Evolutionary conservation across 2,113 vertebrate genomes (phyloP).

Genomic region (Triplophysa siluroides): DNA sequence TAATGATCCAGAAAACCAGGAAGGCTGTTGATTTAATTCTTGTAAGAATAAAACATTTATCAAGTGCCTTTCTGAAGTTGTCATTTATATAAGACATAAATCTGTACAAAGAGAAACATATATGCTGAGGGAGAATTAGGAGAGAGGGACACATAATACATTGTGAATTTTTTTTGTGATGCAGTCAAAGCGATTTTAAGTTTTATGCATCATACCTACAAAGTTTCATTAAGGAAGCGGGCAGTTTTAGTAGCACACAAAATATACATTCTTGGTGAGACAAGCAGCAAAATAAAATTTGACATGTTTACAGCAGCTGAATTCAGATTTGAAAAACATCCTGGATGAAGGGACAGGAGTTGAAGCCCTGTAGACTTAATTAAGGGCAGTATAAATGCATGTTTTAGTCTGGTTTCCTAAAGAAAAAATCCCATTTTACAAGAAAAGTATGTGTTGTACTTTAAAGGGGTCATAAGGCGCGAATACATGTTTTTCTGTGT

Average conservation of each 20-base stretch:
- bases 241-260: neutral
- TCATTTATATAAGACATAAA: neutral
- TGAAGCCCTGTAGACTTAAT: neutral
- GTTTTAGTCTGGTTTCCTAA: neutral
- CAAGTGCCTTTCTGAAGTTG: slow-evolving; percentile 3
- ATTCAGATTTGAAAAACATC: no score
- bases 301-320: neutral
- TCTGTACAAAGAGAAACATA: neutral
- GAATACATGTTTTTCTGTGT: no score
- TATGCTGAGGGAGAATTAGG: neutral
- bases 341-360: neutral
- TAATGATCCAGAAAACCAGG: slow-evolving; percentile 13
- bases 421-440: neutral
- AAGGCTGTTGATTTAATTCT: slow-evolving; percentile 1
- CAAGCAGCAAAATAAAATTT: neutral
- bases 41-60: slow-evolving; percentile 11
- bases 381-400: neutral
- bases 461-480: no score
- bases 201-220: neutral
- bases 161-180: neutral
- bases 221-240: neutral
- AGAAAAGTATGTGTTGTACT: neutral
- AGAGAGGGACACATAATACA: neutral
- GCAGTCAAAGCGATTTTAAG: slow-evolving; percentile 13
- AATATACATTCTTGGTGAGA: neutral